Evolutionary conservation across 1,140 invertebrate species (phyloP), one percentile per base, ranked within the genome.

Genomic region (Lethrus apterus): DNA sequence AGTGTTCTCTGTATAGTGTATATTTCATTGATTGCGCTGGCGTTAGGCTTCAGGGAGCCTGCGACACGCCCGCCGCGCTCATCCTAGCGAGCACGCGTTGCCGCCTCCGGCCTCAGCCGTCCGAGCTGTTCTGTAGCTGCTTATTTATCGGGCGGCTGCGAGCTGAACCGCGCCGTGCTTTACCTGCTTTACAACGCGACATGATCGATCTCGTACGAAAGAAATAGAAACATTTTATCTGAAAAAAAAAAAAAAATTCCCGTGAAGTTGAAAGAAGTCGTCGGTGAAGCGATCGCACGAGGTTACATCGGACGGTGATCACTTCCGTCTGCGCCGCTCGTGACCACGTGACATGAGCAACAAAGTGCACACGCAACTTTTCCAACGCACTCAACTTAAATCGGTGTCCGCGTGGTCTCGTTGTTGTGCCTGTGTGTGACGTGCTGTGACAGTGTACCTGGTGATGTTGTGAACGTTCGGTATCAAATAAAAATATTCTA

Each of bases 81-180:
- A 47, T 48, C 45, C 52, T 52, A 49, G 51, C 40, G 47, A 61
- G 59, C 57, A 51, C 55, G 55, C 57, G 61, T 63, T 63, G 52
- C 63, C 59, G 62, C 62, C 60, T 59, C 56, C 60, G 50, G 57
- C 58, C 52, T 54, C 54, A 18, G 51, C 58, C 55, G 60, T 60
- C 56, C 58, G 56, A 55, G 50, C 47, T 63, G 61, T 62, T 63
- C 62, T 64, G 57, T 60, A 62, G 60, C 54, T 59, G 61, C 62
- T 64, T 66, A 66, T 66, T 66, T 66, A 66, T 62, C 64, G 60
- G 52, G 60, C 57, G 63, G 56, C 63, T 58, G 60, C 57, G 56
- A 62, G 50, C 57, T 56, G 53, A 59, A 61, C 50, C 60, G 61
- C 59, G 63, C 54, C 45, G 42, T 45, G 51, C 44, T 43, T 21